Base-by-base conservation (phyloP, 1,140 invertebrate genomes). In the Drosophila lowei region DNA sequence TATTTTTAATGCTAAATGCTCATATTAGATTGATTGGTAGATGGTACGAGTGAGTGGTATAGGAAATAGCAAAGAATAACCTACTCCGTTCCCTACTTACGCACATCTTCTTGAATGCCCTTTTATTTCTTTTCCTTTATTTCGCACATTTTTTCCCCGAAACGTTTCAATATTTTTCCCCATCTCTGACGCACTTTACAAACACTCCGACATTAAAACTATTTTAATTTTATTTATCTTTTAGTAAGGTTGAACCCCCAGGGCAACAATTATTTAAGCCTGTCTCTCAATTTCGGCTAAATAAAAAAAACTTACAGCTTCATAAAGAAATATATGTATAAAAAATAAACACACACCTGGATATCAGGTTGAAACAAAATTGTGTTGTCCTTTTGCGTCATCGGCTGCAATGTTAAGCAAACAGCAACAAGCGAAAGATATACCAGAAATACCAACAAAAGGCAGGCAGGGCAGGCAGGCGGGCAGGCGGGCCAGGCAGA, bases 361-460 rank as follows among this genome's bases (percentile, higher is more conserved):
- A 54, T 34, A 64, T 70, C 42, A 50, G 55, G 57, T 23, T 42
- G 41, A 56, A 77, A 73, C 64, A 38, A 38, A 38, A 38, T 38
- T 38, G 34, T 58, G 68, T 86, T 67, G 81, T 85, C 81, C 81
- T 85, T 85, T 85, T 86, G 81, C 81, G 77, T 85, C 81, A 85
- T 74, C 61, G 43, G 41, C 42, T 58, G 46, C 78, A 86, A 77
- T 81, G 70, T 86, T 80, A 86, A 77, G 81, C 73, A 85, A 85
- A 74, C 73, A 80, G 47, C 47, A 63, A 15, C 25, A 52, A 65
- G 30, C 62, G 11, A 38, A 38, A 38, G 34, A 38, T 4, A 38
- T 38, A 38, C 34, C 34, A 38, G 34, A 38, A 38, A 38, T 38
- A 5, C 34, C 44, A 38, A 23, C 13, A 56, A 48, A 21, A 65